Evolutionary conservation across 1,140 invertebrate species (phyloP).

Genomic region (Tetramorium alpestre): DNA sequence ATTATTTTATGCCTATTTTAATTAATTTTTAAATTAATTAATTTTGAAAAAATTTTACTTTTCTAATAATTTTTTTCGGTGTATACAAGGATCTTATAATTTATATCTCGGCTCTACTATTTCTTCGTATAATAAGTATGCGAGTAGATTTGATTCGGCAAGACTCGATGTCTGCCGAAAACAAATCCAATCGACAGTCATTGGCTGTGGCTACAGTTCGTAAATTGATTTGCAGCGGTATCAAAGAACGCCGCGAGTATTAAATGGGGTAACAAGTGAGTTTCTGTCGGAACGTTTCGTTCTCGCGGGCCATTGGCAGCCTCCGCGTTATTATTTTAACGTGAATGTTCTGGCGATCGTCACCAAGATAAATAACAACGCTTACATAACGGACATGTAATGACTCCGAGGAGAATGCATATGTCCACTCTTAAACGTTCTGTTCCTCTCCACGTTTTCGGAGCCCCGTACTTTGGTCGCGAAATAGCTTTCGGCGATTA

Average conservation of each 20-base stretch:
- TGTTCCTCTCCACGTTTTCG: constrained; percentile 10
- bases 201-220: neutral
- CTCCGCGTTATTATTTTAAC: constrained; percentile 81
- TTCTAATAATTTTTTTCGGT: neutral
- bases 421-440: constrained; percentile 42
- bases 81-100: neutral
- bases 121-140: neutral
- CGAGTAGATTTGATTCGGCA: neutral
- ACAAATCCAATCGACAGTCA: constrained; percentile 3
- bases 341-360: constrained; percentile 74
- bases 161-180: neutral
- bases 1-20: neutral
- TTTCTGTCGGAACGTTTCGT: constrained; percentile 64
- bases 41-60: neutral
- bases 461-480: constrained; percentile 17
- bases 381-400: constrained; percentile 78
- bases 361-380: constrained; percentile 82
- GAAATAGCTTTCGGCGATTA: constrained; percentile 53
- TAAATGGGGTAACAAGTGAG: constrained; percentile 62
- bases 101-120: neutral
- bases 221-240: constrained; percentile 8
- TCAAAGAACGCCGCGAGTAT: neutral
- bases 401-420: constrained; percentile 54
- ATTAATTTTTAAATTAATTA: neutral
- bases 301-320: constrained; percentile 76